Evolutionary conservation across 2,113 vertebrate genomes (phyloP).

Genomic region (Suncus etruscus): DNA sequence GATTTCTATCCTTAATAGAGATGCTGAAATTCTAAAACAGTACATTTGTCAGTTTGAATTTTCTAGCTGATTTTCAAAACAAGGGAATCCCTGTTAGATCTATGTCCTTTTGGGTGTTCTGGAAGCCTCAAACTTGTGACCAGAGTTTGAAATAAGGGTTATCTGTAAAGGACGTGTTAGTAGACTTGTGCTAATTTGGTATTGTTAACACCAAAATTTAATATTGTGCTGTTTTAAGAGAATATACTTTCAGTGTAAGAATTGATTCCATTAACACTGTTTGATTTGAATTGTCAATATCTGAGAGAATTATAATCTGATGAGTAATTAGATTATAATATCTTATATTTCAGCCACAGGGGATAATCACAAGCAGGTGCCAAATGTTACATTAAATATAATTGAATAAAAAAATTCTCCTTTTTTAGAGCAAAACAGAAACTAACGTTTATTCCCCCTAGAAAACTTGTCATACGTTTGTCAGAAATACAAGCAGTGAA

Average conservation of each 20-base stretch:
- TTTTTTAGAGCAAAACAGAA: constrained; percentile 49
- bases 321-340: constrained; percentile 21
- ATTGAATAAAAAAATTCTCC: neutral
- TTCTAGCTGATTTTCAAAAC: constrained; percentile 37
- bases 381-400: constrained; percentile 31
- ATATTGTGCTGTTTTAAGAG: neutral
- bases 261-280: constrained; percentile 33
- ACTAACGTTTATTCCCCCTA: constrained; percentile 7
- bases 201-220: constrained; percentile 17
- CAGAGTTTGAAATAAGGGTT: constrained; percentile 1
- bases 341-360: constrained; percentile 48
- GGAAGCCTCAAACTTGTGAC: neutral
- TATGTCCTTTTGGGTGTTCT: constrained; percentile 4
- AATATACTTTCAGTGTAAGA: neutral
- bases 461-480: neutral
- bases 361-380: constrained; percentile 35
- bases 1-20: neutral
- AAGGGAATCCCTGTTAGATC: neutral
- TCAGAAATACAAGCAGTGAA: neutral
- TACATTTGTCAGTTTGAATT: constrained; percentile 26
- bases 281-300: constrained; percentile 31
- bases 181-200: neutral
- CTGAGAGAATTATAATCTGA: constrained; percentile 34
- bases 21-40: neutral
- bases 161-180: neutral